Conservation (phyloP, 2,797 vertebrate genomes). For the Molossus alvarezi region DNA sequence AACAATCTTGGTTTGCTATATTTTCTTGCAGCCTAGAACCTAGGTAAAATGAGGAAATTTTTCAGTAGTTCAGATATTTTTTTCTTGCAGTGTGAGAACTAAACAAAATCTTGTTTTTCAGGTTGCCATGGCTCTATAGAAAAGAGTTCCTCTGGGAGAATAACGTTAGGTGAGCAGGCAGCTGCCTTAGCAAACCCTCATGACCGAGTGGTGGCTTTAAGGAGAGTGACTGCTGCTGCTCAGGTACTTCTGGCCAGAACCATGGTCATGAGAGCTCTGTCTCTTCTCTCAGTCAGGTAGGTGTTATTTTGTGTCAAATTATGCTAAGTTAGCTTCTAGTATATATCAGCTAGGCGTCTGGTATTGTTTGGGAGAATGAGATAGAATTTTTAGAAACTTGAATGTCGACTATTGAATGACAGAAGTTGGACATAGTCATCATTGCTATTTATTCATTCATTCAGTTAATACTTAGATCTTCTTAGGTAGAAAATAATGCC, state of each 20-base stretch:
- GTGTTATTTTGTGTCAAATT: slow-evolving; percentile 33
- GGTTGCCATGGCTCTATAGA: slow-evolving; percentile 98
- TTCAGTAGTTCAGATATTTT: neutral
- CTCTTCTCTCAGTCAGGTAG: slow-evolving; percentile 96
- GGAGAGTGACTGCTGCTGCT: slow-evolving; percentile 97
- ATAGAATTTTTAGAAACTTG: slow-evolving; percentile 16
- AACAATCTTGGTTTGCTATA: neutral
- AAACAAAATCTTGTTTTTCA: slow-evolving; percentile 83
- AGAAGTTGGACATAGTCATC: slow-evolving; percentile 12
- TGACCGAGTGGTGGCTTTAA: slow-evolving; percentile 96
- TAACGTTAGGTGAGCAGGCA: slow-evolving; percentile 97
- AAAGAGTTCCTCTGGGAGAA: slow-evolving; percentile 96
- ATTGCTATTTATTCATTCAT: neutral
- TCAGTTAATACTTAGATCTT: slow-evolving; percentile 46
- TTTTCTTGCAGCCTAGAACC: neutral
- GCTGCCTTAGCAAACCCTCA: slow-evolving; percentile 95
- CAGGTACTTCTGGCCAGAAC: slow-evolving; percentile 98
- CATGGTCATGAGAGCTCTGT: slow-evolving; percentile 99
- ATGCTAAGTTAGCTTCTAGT: neutral
- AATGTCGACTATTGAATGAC: slow-evolving; percentile 6
- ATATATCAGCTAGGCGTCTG: neutral
- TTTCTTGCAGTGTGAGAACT: slow-evolving; percentile 63
- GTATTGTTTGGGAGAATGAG: neutral
- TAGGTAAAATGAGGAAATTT: neutral
- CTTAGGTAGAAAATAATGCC: slow-evolving; percentile 62